Evolutionary conservation across 1,140 invertebrate species (phyloP), one percentile per base, ranked within the genome.

Genomic region (Drosophila sp.): DNA sequence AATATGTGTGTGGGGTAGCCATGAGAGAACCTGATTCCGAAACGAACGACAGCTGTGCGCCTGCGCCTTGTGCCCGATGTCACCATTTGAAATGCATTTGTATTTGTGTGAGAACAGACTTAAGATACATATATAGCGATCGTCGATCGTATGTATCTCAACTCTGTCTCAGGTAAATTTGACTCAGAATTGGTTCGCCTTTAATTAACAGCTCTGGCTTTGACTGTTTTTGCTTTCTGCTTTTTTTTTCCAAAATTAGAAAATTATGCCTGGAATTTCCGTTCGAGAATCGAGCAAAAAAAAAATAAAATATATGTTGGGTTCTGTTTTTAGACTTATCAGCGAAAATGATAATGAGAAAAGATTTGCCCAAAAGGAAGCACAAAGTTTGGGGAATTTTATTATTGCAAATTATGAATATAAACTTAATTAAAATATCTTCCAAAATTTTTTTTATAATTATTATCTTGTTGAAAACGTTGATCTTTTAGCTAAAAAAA

Each of bases 251-350:
- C 73, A 70, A 87, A 87, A 84, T 87, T 89, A 89, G 84, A 72
- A 87, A 90, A 89, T 74, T 84, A 87, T 87, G 84, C 72, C 73
- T 89, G 84, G 84, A 87, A 87, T 87, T 89, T 87, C 84, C 84
- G 84, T 67, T 89, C 68, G 62, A 38, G 65, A 60, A 61, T 72
- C 67, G 61, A 64, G 66, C 41, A 63, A 70, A 67, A 47, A 56
- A 44, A 54, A 71, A 32, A 33, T 33, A 38, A 76, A 38, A 38
- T 38, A 77, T 60, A 68, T 77, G 67, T 73, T 71, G 77, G 72
- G 27, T 67, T 60, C 84, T 38, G 35, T 71, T 69, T 61, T 63
- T 66, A 70, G 69, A 64, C 66, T 83, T 73, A 86, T 84, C 10
- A 25, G 27, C 17, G 40, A 1, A 65, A 71, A 74, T 68, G 70